Evolutionary conservation across 2,113 vertebrate genomes (phyloP).

Genomic region (Camelus dromedarius): DNA sequence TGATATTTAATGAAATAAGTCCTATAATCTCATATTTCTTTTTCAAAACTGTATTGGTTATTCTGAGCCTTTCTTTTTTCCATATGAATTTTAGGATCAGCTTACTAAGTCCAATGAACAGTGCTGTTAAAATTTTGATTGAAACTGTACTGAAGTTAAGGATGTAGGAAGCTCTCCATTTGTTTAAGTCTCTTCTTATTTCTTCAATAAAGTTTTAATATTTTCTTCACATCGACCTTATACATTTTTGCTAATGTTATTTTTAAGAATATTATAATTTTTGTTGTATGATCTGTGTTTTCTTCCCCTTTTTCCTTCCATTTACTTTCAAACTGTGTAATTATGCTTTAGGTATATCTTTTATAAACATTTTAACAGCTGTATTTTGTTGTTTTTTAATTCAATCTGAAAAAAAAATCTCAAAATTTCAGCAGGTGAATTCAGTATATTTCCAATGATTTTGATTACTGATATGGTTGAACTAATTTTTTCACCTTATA

Average conservation of each 20-base stretch:
- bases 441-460: background rate
- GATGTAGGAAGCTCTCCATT: background rate
- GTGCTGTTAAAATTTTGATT: background rate
- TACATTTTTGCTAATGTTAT: background rate
- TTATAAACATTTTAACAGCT: background rate
- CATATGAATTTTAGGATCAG: background rate
- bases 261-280: background rate
- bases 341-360: background rate
- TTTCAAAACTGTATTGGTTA: background rate
- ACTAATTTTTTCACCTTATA: background rate
- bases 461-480: background rate
- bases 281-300: background rate
- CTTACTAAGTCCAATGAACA: background rate
- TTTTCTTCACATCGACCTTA: background rate
- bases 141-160: background rate
- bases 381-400: background rate
- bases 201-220: background rate
- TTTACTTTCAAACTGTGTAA: background rate
- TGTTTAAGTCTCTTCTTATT: background rate
- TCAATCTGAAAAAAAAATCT: background rate
- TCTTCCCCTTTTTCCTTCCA: background rate
- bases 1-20: background rate
- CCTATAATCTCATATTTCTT: background rate
- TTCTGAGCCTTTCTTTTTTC: background rate
- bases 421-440: background rate